Evolutionary conservation across 2,888 invertebrate species (phyloP).

Genomic region (Meganola albula): DNA sequence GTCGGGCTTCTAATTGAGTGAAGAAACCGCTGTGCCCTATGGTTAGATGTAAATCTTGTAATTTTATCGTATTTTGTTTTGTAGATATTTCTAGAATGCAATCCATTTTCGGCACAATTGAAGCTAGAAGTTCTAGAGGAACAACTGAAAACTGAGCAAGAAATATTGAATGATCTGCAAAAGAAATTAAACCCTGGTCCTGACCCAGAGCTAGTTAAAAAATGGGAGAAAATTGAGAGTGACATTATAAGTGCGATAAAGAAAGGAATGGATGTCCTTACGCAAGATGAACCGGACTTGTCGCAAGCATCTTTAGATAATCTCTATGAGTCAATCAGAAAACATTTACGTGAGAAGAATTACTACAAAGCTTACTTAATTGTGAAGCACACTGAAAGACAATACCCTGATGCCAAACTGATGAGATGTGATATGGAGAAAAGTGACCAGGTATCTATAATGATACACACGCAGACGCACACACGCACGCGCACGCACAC

Average conservation of each 20-base stretch:
- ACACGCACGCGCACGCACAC: too few species aligned
- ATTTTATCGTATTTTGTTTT: conserved; percentile 12
- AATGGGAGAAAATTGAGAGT: conserved; percentile 74
- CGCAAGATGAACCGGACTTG: conserved; percentile 66
- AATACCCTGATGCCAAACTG: conserved; percentile 66
- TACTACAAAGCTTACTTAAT: conserved; percentile 74
- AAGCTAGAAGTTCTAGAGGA: conserved; percentile 75
- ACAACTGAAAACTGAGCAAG: conserved; percentile 78
- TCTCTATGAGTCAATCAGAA: conserved; percentile 60
- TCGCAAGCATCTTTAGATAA: conserved; percentile 66
- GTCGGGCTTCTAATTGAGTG: too few species aligned
- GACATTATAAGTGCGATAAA: conserved; percentile 70
- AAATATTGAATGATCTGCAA: conserved; percentile 80
- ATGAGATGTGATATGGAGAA: conserved; percentile 67
- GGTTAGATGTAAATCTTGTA: neutral
- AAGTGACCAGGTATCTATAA: conserved; percentile 67
- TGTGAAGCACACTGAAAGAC: conserved; percentile 66
- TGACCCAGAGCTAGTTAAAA: conserved; percentile 60
- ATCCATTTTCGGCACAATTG: conserved; percentile 90
- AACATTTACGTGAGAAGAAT: conserved; percentile 62
- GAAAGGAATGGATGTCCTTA: conserved; percentile 60
- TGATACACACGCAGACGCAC: too few species aligned
- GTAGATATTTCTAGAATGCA: conserved; percentile 86
- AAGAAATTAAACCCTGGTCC: conserved; percentile 64
- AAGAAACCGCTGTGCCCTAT: too few species aligned